Evolutionary conservation across 2,113 vertebrate genomes (phyloP), one percentile per base, ranked within the genome.

Genomic region (Ellobius talpinus): DNA sequence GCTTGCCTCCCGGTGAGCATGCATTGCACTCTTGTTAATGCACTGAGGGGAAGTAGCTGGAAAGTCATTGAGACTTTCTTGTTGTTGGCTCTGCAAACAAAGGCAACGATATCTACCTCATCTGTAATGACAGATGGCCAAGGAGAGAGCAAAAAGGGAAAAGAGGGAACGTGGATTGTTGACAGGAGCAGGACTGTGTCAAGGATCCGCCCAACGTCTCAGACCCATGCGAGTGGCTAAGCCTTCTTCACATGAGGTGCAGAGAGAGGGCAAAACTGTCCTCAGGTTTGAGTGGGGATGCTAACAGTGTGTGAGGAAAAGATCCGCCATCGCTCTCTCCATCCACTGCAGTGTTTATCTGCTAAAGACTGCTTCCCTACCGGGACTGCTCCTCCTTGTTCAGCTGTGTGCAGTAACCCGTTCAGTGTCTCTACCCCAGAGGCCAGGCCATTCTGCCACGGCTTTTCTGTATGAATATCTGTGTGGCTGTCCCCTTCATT

Each of bases 61-160:
- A 47, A 93, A 96, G 39, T 79, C 66, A 82, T 39, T 50, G 90
- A 85, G 33, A 73, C 10, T 76, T 55, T 94, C 63, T 93, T 81
- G 58, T 13, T 19, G 84, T 94, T 42, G 42, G 31, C 90, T 88
- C 58, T 95, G 87, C 55, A 97, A 89, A 93, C 55, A 58, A 84
- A 16, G 3, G 26, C n/a, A 94, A 84, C 42, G 21, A 52, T 84
- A 42, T 47, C 95, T 42, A 66, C 42, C n/a, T 91, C 74, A 91
- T 58, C 2, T 36, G 61, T 95, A 65, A 93, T 86, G 94, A 50
- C 42, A 88, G 94, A 94, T 63, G 29, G n/a, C n/a, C 16, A 8
- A 82, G 50, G 73, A 94, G 86, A 91, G 1, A 76, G 45, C 14
- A 73, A 66, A 89, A 95, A 81, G 42, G 24, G n/a, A 16, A 61